phyloP scores from a whole-genome alignment of 2,797 vertebrate species.

The Pseudopleuronectes americanus region DNA sequence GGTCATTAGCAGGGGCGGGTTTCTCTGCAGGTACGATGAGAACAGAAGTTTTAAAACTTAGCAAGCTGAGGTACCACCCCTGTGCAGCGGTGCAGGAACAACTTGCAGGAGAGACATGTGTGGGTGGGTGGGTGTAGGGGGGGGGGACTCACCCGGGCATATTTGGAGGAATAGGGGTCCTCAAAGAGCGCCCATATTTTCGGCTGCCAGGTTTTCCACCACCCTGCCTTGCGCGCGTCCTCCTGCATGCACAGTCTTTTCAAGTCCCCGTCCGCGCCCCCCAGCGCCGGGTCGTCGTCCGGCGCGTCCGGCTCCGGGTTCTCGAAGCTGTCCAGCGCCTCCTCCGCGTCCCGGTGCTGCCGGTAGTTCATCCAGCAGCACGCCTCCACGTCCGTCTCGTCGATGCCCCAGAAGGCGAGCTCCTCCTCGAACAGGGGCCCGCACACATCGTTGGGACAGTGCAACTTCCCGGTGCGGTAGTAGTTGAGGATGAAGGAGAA shows the following conservation, averaged over 20 bases:
- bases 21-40: constrained; percentile 2
- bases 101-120: constrained; percentile 31
- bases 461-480: constrained; percentile 94
- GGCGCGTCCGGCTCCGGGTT: constrained; percentile 86
- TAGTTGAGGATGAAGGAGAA: constrained; percentile 96
- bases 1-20: constrained; percentile 10
- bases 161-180: constrained; percentile 94
- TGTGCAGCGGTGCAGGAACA: no score
- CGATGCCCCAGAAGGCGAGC: constrained; percentile 94
- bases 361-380: constrained; percentile 97
- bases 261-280: constrained; percentile 89
- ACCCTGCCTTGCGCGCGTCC: constrained; percentile 88
- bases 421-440: constrained; percentile 95
- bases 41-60: constrained; percentile 58
- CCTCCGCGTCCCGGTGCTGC: constrained; percentile 93
- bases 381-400: constrained; percentile 95
- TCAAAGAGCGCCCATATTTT: constrained; percentile 94
- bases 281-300: constrained; percentile 86
- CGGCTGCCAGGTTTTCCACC: constrained; percentile 91
- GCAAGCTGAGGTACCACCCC: constrained; percentile 1
- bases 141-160: constrained; percentile 89
- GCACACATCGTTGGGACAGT: constrained; percentile 94
- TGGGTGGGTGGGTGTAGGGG: no score
- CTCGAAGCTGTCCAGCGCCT: constrained; percentile 94
- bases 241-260: constrained; percentile 93